A percentile compares a stretch with the other conserved stretches of the same genome.
phyloP scores from a whole-genome alignment of 2,888 invertebrate species.

The Zhengitettix transpicula region DNA sequence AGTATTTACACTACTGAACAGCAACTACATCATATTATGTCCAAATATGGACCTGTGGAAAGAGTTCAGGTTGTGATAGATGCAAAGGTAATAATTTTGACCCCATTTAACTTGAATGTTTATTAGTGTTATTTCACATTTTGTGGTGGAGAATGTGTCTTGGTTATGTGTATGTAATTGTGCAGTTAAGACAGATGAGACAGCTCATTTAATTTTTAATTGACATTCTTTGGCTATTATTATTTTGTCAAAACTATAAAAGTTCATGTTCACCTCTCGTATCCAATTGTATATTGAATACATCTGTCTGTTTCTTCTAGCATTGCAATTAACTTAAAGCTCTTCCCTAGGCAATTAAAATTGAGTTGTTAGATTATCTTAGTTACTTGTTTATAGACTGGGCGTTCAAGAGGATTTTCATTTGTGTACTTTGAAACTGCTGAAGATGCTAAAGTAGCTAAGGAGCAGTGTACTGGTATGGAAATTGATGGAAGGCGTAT shows the following conservation, averaged over 20 bases:
- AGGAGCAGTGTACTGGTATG: conserved; percentile 85
- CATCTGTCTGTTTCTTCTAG: no score
- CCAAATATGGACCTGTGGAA: conserved; percentile 82
- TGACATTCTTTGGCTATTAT: no score
- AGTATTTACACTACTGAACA: conserved; percentile 85
- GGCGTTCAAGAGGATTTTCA: conserved; percentile 87
- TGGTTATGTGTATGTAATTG: not conserved
- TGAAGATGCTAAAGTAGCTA: conserved; percentile 83
- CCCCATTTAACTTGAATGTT: no score
- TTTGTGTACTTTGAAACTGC: conserved; percentile 84
- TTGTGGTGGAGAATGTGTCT: not conserved
- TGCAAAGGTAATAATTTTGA: conserved; percentile 50
- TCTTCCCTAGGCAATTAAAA: no score
- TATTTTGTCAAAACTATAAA: no score
- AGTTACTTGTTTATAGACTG: conserved; percentile 45
- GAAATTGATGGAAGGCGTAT: conserved; percentile 87
- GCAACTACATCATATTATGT: conserved; percentile 81
- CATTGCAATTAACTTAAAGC: no score
- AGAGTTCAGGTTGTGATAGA: conserved; percentile 90
- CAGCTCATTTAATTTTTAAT: no score
- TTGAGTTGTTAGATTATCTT: no score
- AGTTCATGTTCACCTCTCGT: no score
- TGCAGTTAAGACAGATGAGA: no score
- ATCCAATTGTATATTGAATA: no score
- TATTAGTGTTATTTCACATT: not conserved